Base-by-base conservation (phyloP, 2,888 invertebrate genomes). In the Sylvicola fuscatus region DNA sequence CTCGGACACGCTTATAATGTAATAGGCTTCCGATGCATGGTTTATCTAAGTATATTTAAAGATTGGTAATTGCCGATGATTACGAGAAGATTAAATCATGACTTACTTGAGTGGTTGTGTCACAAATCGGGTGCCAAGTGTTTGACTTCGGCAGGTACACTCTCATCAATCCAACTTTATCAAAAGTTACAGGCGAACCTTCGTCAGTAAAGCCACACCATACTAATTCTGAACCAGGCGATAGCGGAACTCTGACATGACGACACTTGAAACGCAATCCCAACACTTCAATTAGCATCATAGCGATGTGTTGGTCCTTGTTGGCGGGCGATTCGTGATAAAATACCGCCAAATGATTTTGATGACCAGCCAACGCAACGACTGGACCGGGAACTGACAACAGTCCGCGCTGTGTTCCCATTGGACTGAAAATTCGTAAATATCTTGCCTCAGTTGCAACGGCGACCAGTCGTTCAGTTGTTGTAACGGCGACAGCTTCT, bases 191-290 rank as follows among this genome's bases (percentile, higher is more conserved):
- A 0, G 87, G 81, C 1, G 86, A 78, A 0, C 87, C 86, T 39
- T 70, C 69, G 51, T 86, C 87, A 0, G 80, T 72, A 43, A 79
- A 74, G 12, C 79, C 93, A 44, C 80, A 44, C 87, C 87, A 89
- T 27, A 64, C 54, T 21, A 87, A 55, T 42, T 67, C 69, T 1
- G 72, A 62, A 33, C 68, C 66, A 2, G 78, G 73, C 0, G 72
- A 67, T 12, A 87, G 50, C 0, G 84, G 76, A 27, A 82, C 46
- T 32, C 58, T 52, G 28, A 80, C 58, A 36, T 66, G 59, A 44
- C 62, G 61, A 44, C 60, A 60, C 13, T 61, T 58, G 29, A 71
- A 45, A 27, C 17, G 35, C 17, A 35, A 44, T 40, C 66, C 65
- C 40, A 58, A 55, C 7, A 60, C 50, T 48, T 62, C 65, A 12